Evolutionary conservation across 2,888 invertebrate species (phyloP), one percentile per base, ranked within the genome.

Genomic region (Chrysomela aeneicollis): DNA sequence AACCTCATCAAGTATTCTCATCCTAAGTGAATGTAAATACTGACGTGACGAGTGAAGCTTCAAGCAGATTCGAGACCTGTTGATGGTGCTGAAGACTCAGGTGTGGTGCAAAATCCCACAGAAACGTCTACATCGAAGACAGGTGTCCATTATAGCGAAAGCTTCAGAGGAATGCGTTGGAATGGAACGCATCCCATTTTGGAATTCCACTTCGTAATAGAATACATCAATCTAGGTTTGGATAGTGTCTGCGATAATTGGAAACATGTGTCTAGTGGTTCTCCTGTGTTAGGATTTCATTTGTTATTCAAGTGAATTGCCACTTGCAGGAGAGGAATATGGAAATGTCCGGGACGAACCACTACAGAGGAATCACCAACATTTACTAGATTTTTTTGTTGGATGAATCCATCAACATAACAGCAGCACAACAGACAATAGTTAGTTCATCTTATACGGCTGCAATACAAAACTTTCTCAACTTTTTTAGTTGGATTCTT

Each of bases 61-160:
- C 26, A 6, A 61, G 65, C 61, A 61, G 65, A 65, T 65, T 47
- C 47, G 61, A 30, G 49, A 37, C 42, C 47, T 21, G 61, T 52
- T 52, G 47, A 47, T 42, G 37, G 47, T 60, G 64, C 51, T 19
- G 55, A n/a, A 47, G 30, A 52, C 37, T 46, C 37, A 46, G 30
- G 59, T 15, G 53, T 32, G 49, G 26, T 26, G 6, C 26, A 26
- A 5, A 26, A 26, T 26, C 26, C 6, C 26, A n/a, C n/a, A 26
- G 26, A 26, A 26, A 26, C 26, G 6, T 26, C 26, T 26, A 26
- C n/a, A n/a, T n/a, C 21, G 19, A 19, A 50, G 35, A 35, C 59
- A 37, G n/a, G 21, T 37, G 32, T 32, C 35, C 2, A 2, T 35
- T 8, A 2, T 9, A 35, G 10, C 9, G 35, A 8, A 12, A 10